These are phyloP conservation scores for Ascaphus truei DNA, from an alignment of 2,113 vertebrate genomes.

Conservation along the genomic window DNA sequence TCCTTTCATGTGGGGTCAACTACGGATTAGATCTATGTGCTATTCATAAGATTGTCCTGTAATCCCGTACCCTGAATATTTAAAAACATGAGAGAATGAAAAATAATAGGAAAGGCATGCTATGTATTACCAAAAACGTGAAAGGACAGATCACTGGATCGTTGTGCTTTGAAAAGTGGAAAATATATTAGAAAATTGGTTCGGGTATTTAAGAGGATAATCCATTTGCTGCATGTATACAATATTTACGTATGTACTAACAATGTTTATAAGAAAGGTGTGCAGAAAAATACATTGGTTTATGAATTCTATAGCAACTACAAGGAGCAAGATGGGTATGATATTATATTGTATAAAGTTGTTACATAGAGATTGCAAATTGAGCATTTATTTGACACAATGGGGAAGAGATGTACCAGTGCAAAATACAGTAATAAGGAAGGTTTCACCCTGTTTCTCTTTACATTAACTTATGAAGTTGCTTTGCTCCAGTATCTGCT, in stretches of 20 bases:
- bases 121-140: not conserved
- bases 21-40: constrained; percentile 13
- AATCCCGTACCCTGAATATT: constrained; percentile 1
- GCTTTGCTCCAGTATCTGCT: no score
- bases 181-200: not conserved
- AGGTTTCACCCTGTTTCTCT: no score
- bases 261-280: not conserved
- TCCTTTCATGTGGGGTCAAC: constrained; percentile 18
- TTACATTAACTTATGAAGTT: no score
- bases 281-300: not conserved
- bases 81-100: constrained; percentile 12
- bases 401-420: no score
- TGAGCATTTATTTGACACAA: no score
- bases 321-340: no score
- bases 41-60: constrained; percentile 12
- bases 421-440: no score
- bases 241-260: no score
- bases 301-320: not conserved
- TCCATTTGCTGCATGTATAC: no score
- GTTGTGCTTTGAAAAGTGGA: not conserved
- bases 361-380: no score
- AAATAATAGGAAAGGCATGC: constrained; percentile 19
- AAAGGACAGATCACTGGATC: not conserved
- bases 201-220: no score
- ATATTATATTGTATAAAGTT: no score